Evolutionary conservation across 2,888 invertebrate genomes (phyloP).

Genomic region (Empis livida): DNA sequence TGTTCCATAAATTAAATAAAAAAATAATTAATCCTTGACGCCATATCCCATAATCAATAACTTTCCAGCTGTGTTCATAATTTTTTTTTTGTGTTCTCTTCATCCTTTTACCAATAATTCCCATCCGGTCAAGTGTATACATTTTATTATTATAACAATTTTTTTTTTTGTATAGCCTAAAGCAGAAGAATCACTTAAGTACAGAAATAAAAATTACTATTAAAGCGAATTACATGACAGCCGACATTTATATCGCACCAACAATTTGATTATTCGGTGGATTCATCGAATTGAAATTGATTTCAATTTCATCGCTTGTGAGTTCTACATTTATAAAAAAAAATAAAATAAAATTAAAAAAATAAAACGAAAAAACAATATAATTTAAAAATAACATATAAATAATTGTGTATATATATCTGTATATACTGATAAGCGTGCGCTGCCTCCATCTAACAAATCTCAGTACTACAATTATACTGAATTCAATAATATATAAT

Average conservation of each 20-base stretch:
- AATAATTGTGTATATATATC: background rate
- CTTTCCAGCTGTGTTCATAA: too few relatives aligned
- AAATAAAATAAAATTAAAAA: background rate
- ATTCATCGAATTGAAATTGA: background rate
- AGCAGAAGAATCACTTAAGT: too few relatives aligned
- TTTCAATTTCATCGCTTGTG: background rate
- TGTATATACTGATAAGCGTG: too few relatives aligned
- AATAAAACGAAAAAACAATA: background rate
- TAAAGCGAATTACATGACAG: conserved; percentile 16
- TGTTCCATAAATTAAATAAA: too few relatives aligned
- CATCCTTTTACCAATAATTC: too few relatives aligned
- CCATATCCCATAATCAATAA: too few relatives aligned
- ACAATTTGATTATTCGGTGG: conserved; percentile 14
- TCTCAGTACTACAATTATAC: background rate
- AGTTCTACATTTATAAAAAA: background rate
- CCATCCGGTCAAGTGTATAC: too few relatives aligned
- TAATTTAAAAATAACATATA: too few relatives aligned
- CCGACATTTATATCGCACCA: conserved; percentile 15
- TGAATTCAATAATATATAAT: background rate
- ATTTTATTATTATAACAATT: too few relatives aligned
- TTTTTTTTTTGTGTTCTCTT: too few relatives aligned
- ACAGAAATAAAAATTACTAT: conserved; percentile 9
- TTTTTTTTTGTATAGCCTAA: too few relatives aligned
- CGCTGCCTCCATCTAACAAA: background rate
- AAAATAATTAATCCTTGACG: too few relatives aligned